A percentile compares a stretch with the other conserved stretches of the same genome.
Conservation (phyloP, 2,113 vertebrate genomes). For the Callospermophilus lateralis region DNA sequence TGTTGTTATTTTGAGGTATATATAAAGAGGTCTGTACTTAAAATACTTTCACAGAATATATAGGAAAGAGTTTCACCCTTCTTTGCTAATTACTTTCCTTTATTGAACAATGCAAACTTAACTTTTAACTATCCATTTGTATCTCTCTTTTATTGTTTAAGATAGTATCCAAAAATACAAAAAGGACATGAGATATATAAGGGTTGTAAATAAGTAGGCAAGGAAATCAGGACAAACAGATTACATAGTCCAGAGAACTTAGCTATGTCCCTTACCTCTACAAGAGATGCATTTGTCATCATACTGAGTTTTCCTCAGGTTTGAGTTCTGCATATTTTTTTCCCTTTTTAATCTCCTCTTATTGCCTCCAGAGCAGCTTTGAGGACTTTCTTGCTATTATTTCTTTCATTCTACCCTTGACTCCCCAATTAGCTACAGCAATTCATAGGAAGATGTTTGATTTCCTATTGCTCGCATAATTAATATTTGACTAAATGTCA, state of each 20-base stretch:
- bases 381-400: neutral
- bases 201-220: neutral
- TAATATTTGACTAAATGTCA: conserved; percentile 39
- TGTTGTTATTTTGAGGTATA: neutral
- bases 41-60: conserved; percentile 44
- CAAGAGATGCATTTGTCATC: neutral
- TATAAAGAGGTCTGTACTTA: neutral
- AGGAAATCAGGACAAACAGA: neutral
- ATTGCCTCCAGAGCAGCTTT: neutral
- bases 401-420: neutral
- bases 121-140: conserved; percentile 39
- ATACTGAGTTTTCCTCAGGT: neutral
- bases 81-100: neutral
- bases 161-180: conserved; percentile 25
- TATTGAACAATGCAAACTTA: conserved; percentile 3
- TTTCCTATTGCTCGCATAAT: neutral
- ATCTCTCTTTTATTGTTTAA: conserved; percentile 34
- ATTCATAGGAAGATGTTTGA: neutral
- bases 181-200: neutral
- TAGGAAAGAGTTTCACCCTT: neutral
- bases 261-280: neutral
- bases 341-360: conserved; percentile 15
- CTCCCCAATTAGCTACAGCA: neutral
- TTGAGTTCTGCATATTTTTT: neutral
- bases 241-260: neutral